A percentile compares a stretch with the other conserved stretches of the same genome.
phyloP scores from a whole-genome alignment of 23 tunicate genomes.

The Botrylloides violaceus region DNA sequence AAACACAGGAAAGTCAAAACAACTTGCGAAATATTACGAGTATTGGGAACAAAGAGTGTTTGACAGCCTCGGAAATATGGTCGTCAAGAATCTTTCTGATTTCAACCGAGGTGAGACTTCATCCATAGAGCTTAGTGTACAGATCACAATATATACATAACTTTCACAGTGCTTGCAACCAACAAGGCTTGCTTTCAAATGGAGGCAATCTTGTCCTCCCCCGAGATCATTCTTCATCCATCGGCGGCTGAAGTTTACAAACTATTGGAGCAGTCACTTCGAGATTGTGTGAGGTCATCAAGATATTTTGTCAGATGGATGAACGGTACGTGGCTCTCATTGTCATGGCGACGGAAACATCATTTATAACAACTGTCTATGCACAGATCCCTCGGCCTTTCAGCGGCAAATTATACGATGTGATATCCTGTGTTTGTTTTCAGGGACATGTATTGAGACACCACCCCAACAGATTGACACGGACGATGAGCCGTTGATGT shows the following conservation, averaged over 20 bases:
- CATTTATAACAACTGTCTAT: background rate
- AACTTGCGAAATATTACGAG: slow-evolving; percentile 75
- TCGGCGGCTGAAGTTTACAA: slow-evolving; percentile 75
- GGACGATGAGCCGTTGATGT: slow-evolving; percentile 66
- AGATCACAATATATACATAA: background rate
- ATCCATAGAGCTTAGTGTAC: background rate
- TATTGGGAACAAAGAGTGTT: slow-evolving; percentile 80
- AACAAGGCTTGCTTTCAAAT: slow-evolving; percentile 74
- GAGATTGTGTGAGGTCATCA: slow-evolving; percentile 78
- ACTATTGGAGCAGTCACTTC: slow-evolving; percentile 54
- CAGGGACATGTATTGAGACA: slow-evolving; percentile 87
- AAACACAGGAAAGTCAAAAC: slow-evolving; percentile 83
- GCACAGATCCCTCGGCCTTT: no score
- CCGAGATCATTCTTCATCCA: slow-evolving; percentile 92
- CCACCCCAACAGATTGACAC: slow-evolving; percentile 71
- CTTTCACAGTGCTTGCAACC: slow-evolving; percentile 52
- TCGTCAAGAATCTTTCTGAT: slow-evolving; percentile 56
- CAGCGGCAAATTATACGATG: no score
- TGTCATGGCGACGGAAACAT: background rate
- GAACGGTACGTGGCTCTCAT: slow-evolving; percentile 45
- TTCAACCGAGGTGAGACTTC: slow-evolving; percentile 54
- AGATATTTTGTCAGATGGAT: slow-evolving; percentile 89
- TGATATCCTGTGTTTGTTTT: no score
- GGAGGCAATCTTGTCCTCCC: slow-evolving; percentile 82
- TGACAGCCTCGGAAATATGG: slow-evolving; percentile 58